phyloP scores from a whole-genome alignment of 1,140 invertebrate genomes.

The Goniozus legneri region DNA sequence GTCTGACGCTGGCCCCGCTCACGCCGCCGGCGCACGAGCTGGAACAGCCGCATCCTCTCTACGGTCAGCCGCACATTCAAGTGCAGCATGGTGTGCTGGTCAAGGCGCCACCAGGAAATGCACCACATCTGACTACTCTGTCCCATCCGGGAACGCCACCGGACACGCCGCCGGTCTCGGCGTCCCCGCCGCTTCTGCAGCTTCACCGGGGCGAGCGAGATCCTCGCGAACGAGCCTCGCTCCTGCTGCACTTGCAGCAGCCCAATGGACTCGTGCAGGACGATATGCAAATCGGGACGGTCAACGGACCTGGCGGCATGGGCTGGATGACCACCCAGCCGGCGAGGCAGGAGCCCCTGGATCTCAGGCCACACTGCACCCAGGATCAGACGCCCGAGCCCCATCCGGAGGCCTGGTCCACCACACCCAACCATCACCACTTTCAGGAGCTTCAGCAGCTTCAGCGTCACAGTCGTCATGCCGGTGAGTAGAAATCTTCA shows the following conservation, averaged over 20 bases:
- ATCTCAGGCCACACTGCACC: slow-evolving; percentile 70
- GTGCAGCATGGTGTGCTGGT: slow-evolving; percentile 44
- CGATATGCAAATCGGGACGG: slow-evolving; percentile 36
- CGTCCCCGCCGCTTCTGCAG: slow-evolving; percentile 56
- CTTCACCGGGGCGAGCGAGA: slow-evolving; percentile 41
- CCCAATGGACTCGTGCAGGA: slow-evolving; percentile 32
- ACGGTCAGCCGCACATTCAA: slow-evolving; percentile 46
- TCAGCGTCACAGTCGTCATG: slow-evolving; percentile 39
- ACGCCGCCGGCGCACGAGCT: slow-evolving; percentile 61
- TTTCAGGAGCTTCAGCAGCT: slow-evolving; percentile 43
- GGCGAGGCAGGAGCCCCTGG: slow-evolving; percentile 72
- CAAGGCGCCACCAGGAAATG: slow-evolving; percentile 35
- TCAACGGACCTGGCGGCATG: slow-evolving; percentile 55
- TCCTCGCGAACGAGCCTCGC: slow-evolving; percentile 34
- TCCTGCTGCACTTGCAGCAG: slow-evolving; percentile 38
- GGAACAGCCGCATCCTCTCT: slow-evolving; percentile 52
- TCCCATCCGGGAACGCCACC: slow-evolving; percentile 70
- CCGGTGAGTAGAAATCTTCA: slow-evolving; percentile 29
- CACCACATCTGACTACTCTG: slow-evolving; percentile 43
- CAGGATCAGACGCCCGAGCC: slow-evolving; percentile 40
- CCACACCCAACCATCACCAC: slow-evolving; percentile 44
- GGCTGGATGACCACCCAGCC: slow-evolving; percentile 70
- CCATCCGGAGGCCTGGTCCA: slow-evolving; percentile 41
- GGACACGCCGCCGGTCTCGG: slow-evolving; percentile 69
- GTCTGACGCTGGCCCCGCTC: slow-evolving; percentile 52